phyloP scores from a whole-genome alignment of 64 coral and sea anemone genomes.

The Stichodactyla mertensii region DNA sequence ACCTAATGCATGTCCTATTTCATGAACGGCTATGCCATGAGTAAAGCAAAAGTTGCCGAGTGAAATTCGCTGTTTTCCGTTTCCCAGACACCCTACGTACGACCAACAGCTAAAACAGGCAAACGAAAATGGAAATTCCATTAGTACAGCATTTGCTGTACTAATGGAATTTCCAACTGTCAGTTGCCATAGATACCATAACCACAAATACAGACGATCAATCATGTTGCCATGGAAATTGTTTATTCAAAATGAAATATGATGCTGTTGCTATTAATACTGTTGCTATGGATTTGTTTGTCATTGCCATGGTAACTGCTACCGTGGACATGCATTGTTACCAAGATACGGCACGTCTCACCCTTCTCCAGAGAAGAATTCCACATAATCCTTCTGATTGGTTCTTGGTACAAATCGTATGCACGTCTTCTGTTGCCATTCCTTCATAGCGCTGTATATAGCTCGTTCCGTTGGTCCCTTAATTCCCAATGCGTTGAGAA shows the following conservation, averaged over 20 bases:
- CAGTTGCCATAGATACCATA: too few species aligned
- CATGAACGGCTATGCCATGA: slow-evolving; percentile 59
- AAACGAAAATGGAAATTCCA: not conserved
- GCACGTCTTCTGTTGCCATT: slow-evolving; percentile 60
- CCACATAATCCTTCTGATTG: slow-evolving; percentile 49
- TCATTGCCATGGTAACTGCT: not conserved
- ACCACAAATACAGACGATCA: too few species aligned
- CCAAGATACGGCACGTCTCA: not conserved
- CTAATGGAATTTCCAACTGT: too few species aligned
- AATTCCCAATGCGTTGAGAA: slow-evolving; percentile 35
- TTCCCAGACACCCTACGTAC: slow-evolving; percentile 30
- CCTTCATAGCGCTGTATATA: slow-evolving; percentile 55
- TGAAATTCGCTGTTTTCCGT: slow-evolving; percentile 49
- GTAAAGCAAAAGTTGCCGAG: slow-evolving; percentile 38
- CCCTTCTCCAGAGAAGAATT: slow-evolving; percentile 54
- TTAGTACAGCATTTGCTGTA: too few species aligned
- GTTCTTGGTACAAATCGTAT: slow-evolving; percentile 54
- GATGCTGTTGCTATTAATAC: not conserved
- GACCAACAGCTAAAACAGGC: slow-evolving; percentile 48
- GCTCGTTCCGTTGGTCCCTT: slow-evolving; percentile 58
- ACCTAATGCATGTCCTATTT: slow-evolving; percentile 70
- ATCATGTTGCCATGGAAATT: too few species aligned
- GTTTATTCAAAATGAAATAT: too few species aligned
- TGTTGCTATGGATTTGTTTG: not conserved
- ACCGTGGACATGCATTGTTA: not conserved